A percentile compares a stretch with the other conserved stretches of the same genome.
phyloP scores from a whole-genome alignment of 2,888 invertebrate species.

The Caenorhabditis japonica region DNA sequence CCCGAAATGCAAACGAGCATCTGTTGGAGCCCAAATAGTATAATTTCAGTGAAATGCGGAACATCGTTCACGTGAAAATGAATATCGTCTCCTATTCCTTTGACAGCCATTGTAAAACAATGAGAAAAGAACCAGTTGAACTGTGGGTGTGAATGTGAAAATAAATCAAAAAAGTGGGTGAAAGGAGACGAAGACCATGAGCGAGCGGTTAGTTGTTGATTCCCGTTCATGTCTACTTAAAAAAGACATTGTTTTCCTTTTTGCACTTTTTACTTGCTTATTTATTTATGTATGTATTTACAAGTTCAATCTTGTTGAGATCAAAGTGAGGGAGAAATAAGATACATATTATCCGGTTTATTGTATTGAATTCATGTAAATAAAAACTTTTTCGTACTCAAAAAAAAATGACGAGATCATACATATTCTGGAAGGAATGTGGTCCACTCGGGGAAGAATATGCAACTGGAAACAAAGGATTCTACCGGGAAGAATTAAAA shows the following conservation, averaged over 20 bases:
- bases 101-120: background rate
- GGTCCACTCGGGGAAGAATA: slow-evolving; percentile 25
- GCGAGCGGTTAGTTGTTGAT: background rate
- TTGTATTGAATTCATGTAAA: too few species aligned
- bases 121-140: slow-evolving; percentile 1
- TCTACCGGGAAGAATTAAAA: slow-evolving; percentile 26
- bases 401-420: too few species aligned
- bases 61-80: slow-evolving; percentile 49
- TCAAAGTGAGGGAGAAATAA: too few species aligned
- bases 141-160: background rate
- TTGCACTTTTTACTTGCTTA: too few species aligned
- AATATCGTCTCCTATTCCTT: slow-evolving; percentile 8
- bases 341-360: too few species aligned
- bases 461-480: background rate
- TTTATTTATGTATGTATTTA: too few species aligned
- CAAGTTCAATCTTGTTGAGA: too few species aligned
- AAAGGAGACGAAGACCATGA: background rate
- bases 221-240: too few species aligned
- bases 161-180: too few species aligned
- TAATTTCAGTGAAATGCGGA: slow-evolving; percentile 24
- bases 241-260: too few species aligned
- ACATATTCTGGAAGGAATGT: slow-evolving; percentile 2
- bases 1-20: slow-evolving; percentile 71
- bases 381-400: too few species aligned
- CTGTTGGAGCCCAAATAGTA: slow-evolving; percentile 62